These are phyloP conservation scores for Melanotaenia maccullochi DNA, from an alignment of 2,797 vertebrate species.

Conservation along the genomic window DNA sequence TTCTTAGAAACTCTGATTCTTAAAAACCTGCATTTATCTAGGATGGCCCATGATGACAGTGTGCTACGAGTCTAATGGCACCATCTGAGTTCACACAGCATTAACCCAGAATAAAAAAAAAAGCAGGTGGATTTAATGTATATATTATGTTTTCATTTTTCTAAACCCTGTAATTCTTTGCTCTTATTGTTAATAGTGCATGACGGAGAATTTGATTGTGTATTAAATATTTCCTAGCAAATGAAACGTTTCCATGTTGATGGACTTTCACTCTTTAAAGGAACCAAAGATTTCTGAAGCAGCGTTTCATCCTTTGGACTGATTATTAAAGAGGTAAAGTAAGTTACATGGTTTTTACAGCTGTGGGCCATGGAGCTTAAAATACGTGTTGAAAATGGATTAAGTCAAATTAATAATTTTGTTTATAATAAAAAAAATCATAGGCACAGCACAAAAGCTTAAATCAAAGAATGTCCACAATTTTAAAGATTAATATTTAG, in stretches of 20 bases:
- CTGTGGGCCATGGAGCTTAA: too few species aligned
- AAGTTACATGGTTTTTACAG: too few species aligned
- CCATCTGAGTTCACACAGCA: not conserved
- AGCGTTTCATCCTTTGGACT: too few species aligned
- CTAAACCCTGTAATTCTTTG: not conserved
- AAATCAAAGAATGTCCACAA: constrained; percentile 20
- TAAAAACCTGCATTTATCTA: too few species aligned
- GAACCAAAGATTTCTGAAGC: too few species aligned
- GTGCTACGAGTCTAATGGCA: too few species aligned
- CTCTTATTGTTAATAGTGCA: not conserved
- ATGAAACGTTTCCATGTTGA: not conserved
- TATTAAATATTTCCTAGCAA: not conserved
- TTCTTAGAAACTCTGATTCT: not conserved
- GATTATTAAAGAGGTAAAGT: too few species aligned
- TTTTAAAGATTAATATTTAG: constrained; percentile 15
- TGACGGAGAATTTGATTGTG: not conserved
- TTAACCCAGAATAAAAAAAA: not conserved
- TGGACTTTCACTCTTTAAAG: too few species aligned
- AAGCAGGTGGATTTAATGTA: not conserved
- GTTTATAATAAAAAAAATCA: not conserved
- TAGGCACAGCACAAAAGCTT: not conserved
- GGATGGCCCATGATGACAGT: too few species aligned
- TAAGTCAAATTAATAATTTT: not conserved
- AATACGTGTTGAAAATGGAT: not conserved
- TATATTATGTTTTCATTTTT: not conserved